phyloP scores from a whole-genome alignment of 2,888 invertebrate genomes.

The Melipona beecheii region DNA sequence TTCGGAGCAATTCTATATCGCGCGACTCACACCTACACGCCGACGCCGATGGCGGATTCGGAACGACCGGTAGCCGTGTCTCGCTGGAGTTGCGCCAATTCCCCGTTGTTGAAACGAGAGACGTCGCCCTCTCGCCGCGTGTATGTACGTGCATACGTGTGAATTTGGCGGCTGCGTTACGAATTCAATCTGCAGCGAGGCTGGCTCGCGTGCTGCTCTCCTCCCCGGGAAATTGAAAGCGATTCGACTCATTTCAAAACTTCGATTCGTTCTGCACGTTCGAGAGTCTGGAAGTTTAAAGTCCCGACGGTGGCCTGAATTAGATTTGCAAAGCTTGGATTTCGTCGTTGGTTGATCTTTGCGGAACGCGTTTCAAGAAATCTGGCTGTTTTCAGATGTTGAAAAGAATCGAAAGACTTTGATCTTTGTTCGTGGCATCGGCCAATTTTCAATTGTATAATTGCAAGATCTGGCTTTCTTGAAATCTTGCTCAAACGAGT shows the following conservation, averaged over 20 bases:
- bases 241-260: slow-evolving; percentile 14
- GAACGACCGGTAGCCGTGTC: slow-evolving; percentile 52
- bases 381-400: too few relatives aligned
- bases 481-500: too few relatives aligned
- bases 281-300: neutral
- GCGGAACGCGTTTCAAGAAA: too few relatives aligned
- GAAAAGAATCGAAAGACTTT: too few relatives aligned
- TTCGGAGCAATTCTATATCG: slow-evolving; percentile 70
- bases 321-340: too few relatives aligned
- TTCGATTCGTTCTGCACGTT: slow-evolving; percentile 39
- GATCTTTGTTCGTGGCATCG: too few relatives aligned
- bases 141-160: neutral
- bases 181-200: slow-evolving; percentile 68
- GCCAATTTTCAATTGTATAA: too few relatives aligned
- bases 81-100: slow-evolving; percentile 75
- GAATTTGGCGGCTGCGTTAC: slow-evolving; percentile 28
- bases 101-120: slow-evolving; percentile 23
- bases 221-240: slow-evolving; percentile 8
- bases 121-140: slow-evolving; percentile 29
- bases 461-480: too few relatives aligned
- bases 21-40: slow-evolving; percentile 56
- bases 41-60: slow-evolving; percentile 39
- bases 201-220: slow-evolving; percentile 25
- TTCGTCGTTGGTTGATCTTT: too few relatives aligned
- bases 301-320: neutral